A percentile compares a stretch with the other conserved stretches of the same genome.
Evolutionary conservation across 92 coral and sea anemone genomes (phyloP).

Genomic region (Palythoa grandiflora): DNA sequence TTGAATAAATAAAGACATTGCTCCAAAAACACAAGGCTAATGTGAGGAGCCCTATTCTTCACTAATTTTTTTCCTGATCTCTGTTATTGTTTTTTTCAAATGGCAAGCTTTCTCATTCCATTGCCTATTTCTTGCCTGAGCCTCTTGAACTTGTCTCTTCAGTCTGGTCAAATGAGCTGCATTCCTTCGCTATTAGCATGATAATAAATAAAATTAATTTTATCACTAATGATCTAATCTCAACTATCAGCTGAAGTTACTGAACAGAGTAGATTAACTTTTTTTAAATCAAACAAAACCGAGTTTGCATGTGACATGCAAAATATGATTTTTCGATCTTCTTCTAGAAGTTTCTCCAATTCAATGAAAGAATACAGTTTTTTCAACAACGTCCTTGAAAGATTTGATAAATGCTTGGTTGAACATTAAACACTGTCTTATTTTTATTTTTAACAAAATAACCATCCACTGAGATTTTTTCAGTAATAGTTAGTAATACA

Average conservation of each 20-base stretch:
- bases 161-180: constrained; percentile 87
- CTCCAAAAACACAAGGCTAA: not conserved
- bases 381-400: too few relatives aligned
- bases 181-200: constrained; percentile 73
- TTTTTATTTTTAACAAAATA: too few relatives aligned
- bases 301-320: too few relatives aligned
- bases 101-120: constrained; percentile 90
- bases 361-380: too few relatives aligned
- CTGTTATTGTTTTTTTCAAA: constrained; percentile 70
- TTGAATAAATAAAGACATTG: too few relatives aligned
- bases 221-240: not conserved
- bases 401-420: too few relatives aligned
- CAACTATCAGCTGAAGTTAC: not conserved
- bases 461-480: too few relatives aligned
- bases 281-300: not conserved
- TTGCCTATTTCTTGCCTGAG: constrained; percentile 80
- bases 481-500: too few relatives aligned
- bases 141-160: constrained; percentile 89
- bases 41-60: constrained; percentile 44
- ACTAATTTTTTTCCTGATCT: constrained; percentile 63
- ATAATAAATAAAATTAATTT: not conserved
- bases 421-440: too few relatives aligned
- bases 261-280: not conserved
- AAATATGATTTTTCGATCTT: too few relatives aligned
- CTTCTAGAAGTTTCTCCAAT: too few relatives aligned